Evolutionary conservation across 2,797 vertebrate genomes (phyloP), one percentile per base, ranked within the genome.

Genomic region (Onychomys arenicola): DNA sequence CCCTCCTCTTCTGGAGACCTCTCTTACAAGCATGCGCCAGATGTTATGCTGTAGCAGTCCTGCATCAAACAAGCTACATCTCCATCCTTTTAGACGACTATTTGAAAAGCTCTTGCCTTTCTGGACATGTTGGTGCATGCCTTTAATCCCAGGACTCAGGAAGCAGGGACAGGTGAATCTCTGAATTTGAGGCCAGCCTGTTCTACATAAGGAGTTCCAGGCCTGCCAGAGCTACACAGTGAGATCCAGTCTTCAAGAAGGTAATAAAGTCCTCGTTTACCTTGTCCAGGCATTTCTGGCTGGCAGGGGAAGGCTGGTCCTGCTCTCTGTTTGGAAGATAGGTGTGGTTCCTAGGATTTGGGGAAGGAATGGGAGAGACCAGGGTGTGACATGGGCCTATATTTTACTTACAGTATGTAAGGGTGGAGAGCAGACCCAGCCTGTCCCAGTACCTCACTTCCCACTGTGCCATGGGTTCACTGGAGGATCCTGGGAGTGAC

Each of bases 401-500:
- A 63, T 85, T 73, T 96, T 94, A 94, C 43, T 57, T 57, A 91
- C 1, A 84, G n/a, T 43, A 43, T 90, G 89, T 86, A 87, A 82
- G 83, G 40, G 85, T 91, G 59, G 90, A 52, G 78, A 92, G 89
- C 65, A 55, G 46, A 83, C n/a, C 89, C 89, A 94, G 76, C 69
- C 91, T 69, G 37, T 59, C 73, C 80, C 84, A 71, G 91, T 98
- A 98, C 98, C 98, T 98, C 84, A 67, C 43, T 98, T 95, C 86
- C 97, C 97, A 96, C 46, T 95, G 95, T 61, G 96, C 84, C 40
- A 34, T 73, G 63, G 93, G 94, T 37, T 97, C 95, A 90, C 93
- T 96, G 6, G 96, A 98, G 95, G 97, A 95, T 97, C 97, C 97
- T 94, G 97, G 96, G 71, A 97, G 93, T 88, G 95, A 43, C 77